Percentiles rank a stretch among this genome's conserved stretches.
phyloP scores from a whole-genome alignment of 2,113 vertebrate genomes.

The Microcebus lehilahytsara region DNA sequence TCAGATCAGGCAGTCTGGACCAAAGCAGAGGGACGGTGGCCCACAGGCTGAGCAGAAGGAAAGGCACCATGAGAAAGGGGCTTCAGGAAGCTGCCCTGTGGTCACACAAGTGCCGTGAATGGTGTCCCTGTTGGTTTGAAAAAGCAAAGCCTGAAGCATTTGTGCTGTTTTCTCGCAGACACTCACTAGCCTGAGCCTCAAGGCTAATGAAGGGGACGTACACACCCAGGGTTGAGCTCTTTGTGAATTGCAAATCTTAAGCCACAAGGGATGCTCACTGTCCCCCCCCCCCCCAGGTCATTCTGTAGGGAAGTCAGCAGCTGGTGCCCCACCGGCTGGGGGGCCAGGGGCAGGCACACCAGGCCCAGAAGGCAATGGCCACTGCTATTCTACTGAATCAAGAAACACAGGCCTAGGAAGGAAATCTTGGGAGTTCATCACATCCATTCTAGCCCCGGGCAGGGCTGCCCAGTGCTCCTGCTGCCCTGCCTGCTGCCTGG shows the following conservation, averaged over 20 bases:
- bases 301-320: too few relatives aligned
- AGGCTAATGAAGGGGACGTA: not conserved
- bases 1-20: not conserved
- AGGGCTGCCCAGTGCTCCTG: not conserved
- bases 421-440: not conserved
- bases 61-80: not conserved
- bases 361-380: not conserved
- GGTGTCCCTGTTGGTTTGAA: not conserved
- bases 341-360: not conserved
- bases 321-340: not conserved
- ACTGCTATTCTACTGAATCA: not conserved
- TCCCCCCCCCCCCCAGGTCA: too few relatives aligned
- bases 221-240: not conserved
- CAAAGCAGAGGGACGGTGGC: not conserved
- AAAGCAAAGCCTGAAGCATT: not conserved
- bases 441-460: not conserved
- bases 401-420: not conserved
- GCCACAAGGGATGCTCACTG: not conserved
- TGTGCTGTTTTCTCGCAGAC: not conserved
- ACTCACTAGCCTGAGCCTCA: not conserved
- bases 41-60: not conserved
- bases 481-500: not conserved
- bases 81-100: not conserved
- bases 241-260: not conserved
- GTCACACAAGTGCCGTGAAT: accelerated